phyloP scores from a whole-genome alignment of 2,113 vertebrate species.

The Lepus europaeus region DNA sequence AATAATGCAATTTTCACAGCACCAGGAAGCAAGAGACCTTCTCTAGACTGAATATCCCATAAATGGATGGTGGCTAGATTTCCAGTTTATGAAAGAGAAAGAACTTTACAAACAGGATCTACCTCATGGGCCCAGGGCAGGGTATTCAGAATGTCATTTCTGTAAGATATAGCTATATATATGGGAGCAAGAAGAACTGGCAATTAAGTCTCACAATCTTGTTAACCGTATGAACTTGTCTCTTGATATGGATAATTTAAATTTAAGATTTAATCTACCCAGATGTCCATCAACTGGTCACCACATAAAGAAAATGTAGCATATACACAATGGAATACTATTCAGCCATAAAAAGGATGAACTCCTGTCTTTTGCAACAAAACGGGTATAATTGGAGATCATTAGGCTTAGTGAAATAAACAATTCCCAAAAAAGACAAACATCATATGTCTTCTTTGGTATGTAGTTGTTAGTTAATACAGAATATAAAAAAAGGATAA shows the following conservation, averaged over 20 bases:
- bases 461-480: too few relatives aligned
- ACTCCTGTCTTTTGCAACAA: too few relatives aligned
- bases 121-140: background rate
- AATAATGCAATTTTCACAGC: constrained; percentile 86
- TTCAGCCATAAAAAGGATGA: too few relatives aligned
- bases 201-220: constrained; percentile 47
- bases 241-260: constrained; percentile 28
- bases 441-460: too few relatives aligned
- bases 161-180: background rate
- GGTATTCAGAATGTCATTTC: background rate
- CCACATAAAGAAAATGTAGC: too few relatives aligned
- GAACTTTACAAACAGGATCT: constrained; percentile 33
- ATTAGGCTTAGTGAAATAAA: too few relatives aligned
- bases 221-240: constrained; percentile 40
- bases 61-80: constrained; percentile 50
- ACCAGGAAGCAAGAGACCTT: constrained; percentile 76
- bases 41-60: constrained; percentile 55
- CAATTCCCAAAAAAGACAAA: too few relatives aligned
- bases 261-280: background rate
- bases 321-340: too few relatives aligned
- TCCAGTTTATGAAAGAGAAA: constrained; percentile 28
- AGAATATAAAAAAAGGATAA: too few relatives aligned
- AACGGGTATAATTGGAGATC: too few relatives aligned
- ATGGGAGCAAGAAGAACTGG: constrained; percentile 37
- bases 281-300: too few relatives aligned